A percentile compares a stretch with the other conserved stretches of the same genome.
Evolutionary conservation across 23 tunicate species (phyloP).

Genomic region (Styela clava): DNA sequence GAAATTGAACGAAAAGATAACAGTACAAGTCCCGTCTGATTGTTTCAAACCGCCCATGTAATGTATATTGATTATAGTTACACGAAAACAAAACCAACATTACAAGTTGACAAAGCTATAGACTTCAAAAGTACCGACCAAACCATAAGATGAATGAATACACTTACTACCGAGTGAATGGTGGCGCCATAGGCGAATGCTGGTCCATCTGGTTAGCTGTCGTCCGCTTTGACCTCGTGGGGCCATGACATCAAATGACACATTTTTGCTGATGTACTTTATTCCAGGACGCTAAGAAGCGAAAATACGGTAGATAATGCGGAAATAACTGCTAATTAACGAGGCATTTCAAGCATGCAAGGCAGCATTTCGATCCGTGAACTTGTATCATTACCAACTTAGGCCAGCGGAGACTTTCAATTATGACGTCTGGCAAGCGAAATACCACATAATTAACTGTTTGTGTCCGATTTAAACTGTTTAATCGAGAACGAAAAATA

Average conservation of each 20-base stretch:
- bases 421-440: neutral
- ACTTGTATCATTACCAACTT: neutral
- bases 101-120: neutral
- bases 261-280: neutral
- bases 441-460: neutral
- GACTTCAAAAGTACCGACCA: neutral
- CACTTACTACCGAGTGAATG: neutral
- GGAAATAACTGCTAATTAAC: neutral
- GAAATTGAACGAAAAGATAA: neutral
- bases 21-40: neutral
- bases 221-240: neutral
- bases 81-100: neutral
- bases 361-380: neutral
- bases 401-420: neutral
- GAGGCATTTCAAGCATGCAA: neutral
- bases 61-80: neutral
- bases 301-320: neutral
- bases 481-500: neutral
- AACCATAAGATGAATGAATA: neutral
- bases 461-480: neutral
- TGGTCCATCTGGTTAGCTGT: neutral
- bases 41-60: neutral
- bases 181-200: neutral
- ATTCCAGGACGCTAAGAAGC: neutral
- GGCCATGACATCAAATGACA: neutral